Evolutionary conservation across 2,797 vertebrate genomes (phyloP), one percentile per base, ranked within the genome.

Genomic region (Poeciliopsis gracilis): DNA sequence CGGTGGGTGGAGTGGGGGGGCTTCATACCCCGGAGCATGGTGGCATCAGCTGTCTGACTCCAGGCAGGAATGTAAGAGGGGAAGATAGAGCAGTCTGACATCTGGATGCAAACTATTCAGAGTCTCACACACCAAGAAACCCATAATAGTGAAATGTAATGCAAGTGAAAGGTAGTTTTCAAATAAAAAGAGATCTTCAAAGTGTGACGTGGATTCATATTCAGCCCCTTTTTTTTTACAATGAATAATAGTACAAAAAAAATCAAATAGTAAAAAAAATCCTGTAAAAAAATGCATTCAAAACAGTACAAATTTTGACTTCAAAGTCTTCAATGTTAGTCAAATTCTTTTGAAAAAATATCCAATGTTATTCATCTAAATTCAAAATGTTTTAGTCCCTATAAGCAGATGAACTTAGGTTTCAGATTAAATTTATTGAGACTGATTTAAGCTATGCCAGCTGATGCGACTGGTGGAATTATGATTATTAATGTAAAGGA

Each of bases 21-120:
- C 46, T 75, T 9, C 85, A 82, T 84, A 86, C 79, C 75, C 55
- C 43, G 28, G 55, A 63, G 70, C 77, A 43, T 36, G 46, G 57
- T 66, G 84, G 87, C 87, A 90, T 89, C 84, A 91, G 86, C 86
- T 91, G 88, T 82, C 72, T 57, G n/a, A 79, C 78, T 89, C 77
- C 85, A 86, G 84, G 77, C 86, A 85, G 55, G 81, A 79, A 63
- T 46, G 28, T 77, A 71, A 74, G 0, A 4, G n/a, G 71, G 55
- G 67, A 63, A 76, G 51, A 51, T 63, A 2, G n/a, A 55, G 36
- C 9, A 25, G 28, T 59, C 45, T 53, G 30, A 81, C 81, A 88
- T 75, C 86, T 89, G 84, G 84, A 86, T 23, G 72, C 74, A 84
- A 57, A 77, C 30, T 11, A 36, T n/a, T 75, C 41, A 51, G 4